Evolutionary conservation across 2,113 vertebrate genomes (phyloP), one percentile per base, ranked within the genome.

Genomic region (rat (Rattus norvegicus)): DNA sequence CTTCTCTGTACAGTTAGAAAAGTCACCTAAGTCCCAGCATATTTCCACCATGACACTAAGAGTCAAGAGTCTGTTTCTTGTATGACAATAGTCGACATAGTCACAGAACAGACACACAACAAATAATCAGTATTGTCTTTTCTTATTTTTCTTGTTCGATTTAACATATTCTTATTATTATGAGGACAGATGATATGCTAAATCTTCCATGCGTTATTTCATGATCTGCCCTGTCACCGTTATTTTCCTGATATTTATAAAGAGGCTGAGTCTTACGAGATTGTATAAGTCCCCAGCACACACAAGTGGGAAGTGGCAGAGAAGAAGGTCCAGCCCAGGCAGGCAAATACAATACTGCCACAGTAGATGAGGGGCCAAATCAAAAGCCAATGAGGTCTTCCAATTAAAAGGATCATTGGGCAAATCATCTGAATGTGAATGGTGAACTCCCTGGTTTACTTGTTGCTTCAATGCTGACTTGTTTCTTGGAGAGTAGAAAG

Each of bases 401-500:
- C 89, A 70, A 86, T 91, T 81, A 92, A 75, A 86, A 94, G 61
- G 43, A 17, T 86, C 69, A 47, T 72, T 22, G 49, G 7, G 30
- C 3, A 20, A 79, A 80, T 84, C 56, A 93, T 61, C 1, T 1
- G 93, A 83, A 94, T 77, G 70, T 39, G 86, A 76, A 80, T 36
- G 39, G 70, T 92, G n/a, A 30, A 47, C 76, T 89, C 88, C 61
- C 65, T n/a, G 17, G 54, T 61, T 36, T 88, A 84, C 52, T 22
- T 86, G 33, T 3, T 83, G 83, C 72, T 96, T 77, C 36, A 52
- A 1, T 79, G 90, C 88, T 8, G 9, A 95, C 94, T 96, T 90
- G 75, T 30, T 83, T 96, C 92, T 92, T 54, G 6, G 8, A 14
- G 26, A 14, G 49, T 17, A 39, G 20, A 13, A 5, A 36, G 17